Conservation (phyloP, 2,888 invertebrate genomes). For the Xestia xanthographa region DNA sequence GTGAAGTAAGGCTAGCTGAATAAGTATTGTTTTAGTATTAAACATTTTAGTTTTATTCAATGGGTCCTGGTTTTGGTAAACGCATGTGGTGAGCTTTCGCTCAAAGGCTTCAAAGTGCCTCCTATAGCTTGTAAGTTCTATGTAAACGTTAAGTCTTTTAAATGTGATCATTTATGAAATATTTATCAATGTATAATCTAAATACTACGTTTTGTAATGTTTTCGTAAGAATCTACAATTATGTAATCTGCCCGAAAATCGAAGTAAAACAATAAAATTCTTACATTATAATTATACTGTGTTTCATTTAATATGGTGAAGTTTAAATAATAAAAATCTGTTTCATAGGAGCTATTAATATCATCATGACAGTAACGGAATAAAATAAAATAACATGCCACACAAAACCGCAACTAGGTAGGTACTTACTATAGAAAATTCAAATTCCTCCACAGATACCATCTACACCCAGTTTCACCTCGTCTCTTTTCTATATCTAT, state of each 20-base stretch:
- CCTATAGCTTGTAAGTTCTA: conserved; percentile 81
- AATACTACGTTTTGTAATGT: conserved; percentile 84
- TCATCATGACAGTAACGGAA: background rate
- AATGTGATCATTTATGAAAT: conserved; percentile 88
- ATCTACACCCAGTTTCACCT: background rate
- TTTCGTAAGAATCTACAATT: conserved; percentile 83
- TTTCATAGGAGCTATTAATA: background rate
- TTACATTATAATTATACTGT: conserved; percentile 45
- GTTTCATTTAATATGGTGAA: conserved; percentile 28
- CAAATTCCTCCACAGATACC: background rate
- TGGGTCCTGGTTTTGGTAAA: conserved; percentile 84
- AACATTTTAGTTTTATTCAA: conserved; percentile 64
- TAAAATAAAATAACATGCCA: background rate
- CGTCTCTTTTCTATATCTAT: no score
- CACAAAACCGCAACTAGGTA: background rate
- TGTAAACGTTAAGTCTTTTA: conserved; percentile 79
- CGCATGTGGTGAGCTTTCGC: conserved; percentile 90
- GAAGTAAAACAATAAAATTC: conserved; percentile 66
- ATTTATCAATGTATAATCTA: conserved; percentile 82
- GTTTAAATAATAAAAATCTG: background rate
- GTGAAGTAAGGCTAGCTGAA: conserved; percentile 23
- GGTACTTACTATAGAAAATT: background rate
- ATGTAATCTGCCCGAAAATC: conserved; percentile 83
- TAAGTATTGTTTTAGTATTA: conserved; percentile 57
- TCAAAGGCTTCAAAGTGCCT: conserved; percentile 80